phyloP scores from a whole-genome alignment of 2,113 vertebrate genomes.

The Athene cunicularia region DNA sequence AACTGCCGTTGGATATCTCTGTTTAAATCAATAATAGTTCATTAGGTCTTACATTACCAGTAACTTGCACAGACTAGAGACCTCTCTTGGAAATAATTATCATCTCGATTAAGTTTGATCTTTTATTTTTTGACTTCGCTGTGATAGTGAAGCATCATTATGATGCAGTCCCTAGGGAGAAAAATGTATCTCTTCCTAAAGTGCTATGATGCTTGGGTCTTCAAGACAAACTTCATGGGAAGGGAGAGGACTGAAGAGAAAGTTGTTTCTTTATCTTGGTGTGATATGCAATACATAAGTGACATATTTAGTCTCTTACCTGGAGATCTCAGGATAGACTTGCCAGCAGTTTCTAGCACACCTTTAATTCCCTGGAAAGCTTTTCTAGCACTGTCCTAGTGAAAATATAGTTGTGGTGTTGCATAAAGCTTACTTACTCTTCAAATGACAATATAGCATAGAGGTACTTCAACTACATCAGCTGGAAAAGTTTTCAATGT shows the following conservation, averaged over 20 bases:
- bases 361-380: neutral
- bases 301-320: neutral
- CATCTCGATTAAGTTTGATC: neutral
- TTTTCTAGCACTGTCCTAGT: neutral
- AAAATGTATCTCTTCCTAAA: neutral
- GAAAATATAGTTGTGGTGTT: neutral
- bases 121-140: neutral
- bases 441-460: neutral
- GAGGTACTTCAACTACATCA: neutral
- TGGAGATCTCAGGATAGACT: neutral
- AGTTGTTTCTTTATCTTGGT: neutral
- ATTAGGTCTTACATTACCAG: neutral
- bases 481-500: neutral
- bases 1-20: neutral
- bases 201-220: neutral
- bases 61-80: neutral
- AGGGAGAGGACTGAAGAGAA: neutral
- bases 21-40: neutral
- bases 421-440: neutral
- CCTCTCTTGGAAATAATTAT: neutral
- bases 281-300: neutral
- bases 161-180: neutral
- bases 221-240: neutral
- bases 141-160: neutral
- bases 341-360: neutral